Conservation (phyloP, 23 tunicate species). For the Trididemnum miniatum region DNA sequence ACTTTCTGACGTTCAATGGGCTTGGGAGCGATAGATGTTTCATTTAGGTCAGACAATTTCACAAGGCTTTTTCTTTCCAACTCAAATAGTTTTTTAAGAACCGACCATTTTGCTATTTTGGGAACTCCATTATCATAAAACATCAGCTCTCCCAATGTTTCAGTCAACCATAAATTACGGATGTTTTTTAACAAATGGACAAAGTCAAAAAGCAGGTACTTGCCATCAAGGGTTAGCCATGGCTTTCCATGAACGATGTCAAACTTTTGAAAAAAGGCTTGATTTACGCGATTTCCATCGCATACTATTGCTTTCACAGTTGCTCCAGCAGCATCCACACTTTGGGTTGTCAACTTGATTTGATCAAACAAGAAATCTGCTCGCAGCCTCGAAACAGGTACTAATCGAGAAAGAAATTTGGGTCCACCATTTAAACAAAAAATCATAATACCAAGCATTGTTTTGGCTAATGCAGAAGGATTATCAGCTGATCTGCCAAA, state of each 20-base stretch:
- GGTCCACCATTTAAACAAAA: slow-evolving; percentile 17
- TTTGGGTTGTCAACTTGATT: background rate
- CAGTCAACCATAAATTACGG: slow-evolving; percentile 7
- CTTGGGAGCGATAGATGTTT: background rate
- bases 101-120: slow-evolving; percentile 12
- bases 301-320: slow-evolving; percentile 5
- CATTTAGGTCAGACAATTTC: slow-evolving; percentile 7
- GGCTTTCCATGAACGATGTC: background rate
- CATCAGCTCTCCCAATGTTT: slow-evolving; percentile 4
- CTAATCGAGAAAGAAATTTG: background rate
- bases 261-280: slow-evolving; percentile 7
- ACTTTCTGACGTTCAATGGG: slow-evolving; percentile 6
- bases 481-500: background rate
- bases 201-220: background rate
- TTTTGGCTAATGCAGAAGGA: slow-evolving; percentile 5
- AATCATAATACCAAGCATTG: background rate
- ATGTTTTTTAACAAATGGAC: slow-evolving; percentile 16
- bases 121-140: slow-evolving; percentile 8
- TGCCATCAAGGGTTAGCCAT: background rate
- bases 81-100: background rate
- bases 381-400: background rate
- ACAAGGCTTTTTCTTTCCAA: background rate
- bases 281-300: background rate
- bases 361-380: background rate
- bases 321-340: background rate